Evolutionary conservation across 2,797 vertebrate genomes (phyloP).

Genomic region (Centroberyx gerrardi): DNA sequence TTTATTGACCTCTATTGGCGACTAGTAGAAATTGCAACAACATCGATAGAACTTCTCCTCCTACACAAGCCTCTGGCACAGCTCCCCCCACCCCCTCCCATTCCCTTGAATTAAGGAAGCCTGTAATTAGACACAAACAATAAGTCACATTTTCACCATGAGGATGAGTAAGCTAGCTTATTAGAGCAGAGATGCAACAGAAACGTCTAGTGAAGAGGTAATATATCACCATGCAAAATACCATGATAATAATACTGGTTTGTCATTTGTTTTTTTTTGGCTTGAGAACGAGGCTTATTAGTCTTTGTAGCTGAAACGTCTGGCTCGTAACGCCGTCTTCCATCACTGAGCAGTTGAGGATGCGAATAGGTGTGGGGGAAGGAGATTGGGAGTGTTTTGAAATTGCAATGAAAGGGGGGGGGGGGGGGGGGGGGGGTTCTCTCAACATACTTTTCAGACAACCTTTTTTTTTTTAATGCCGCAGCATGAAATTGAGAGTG

Average conservation of each 20-base stretch:
- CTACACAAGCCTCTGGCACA: conserved; percentile 9
- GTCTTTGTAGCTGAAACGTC: conserved; percentile 40
- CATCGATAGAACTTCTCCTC: conserved; percentile 13
- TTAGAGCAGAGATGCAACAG: too few species aligned
- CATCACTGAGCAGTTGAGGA: conserved; percentile 34
- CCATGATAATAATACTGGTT: too few species aligned
- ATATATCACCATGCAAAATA: too few species aligned
- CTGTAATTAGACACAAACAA: too few species aligned
- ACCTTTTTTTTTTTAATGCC: conserved; percentile 58
- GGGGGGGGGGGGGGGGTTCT: conserved; percentile 87
- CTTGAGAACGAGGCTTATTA: conserved; percentile 49
- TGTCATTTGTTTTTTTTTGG: too few species aligned
- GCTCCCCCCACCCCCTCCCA: neutral
- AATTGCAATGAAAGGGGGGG: neutral
- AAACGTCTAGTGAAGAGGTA: too few species aligned
- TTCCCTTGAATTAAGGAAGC: too few species aligned
- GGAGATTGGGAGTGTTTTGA: conserved; percentile 18
- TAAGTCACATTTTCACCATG: too few species aligned
- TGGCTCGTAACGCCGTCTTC: conserved; percentile 31
- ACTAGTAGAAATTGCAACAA: conserved; percentile 34
- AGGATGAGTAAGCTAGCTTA: too few species aligned
- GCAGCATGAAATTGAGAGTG: conserved; percentile 31
- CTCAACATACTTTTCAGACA: conserved; percentile 93
- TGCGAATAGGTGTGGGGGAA: conserved; percentile 32
- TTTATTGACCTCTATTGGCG: conserved; percentile 48